Conservation (phyloP, 2,113 vertebrate species). For the Epinephelus moara region DNA sequence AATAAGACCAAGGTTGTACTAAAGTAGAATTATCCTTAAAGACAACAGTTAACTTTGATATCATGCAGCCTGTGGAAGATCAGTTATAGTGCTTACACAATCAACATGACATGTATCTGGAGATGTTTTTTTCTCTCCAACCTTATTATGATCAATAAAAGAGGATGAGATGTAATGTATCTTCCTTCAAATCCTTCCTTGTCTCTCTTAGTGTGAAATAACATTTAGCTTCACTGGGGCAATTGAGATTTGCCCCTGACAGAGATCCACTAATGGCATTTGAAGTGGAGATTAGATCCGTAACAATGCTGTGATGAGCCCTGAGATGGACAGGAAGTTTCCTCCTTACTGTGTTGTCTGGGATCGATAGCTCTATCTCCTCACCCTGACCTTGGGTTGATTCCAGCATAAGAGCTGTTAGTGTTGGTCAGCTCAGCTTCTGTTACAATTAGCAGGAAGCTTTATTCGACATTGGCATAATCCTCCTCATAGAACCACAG, state of each 20-base stretch:
- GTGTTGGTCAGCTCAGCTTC: constrained; percentile 82
- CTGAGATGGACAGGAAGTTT: constrained; percentile 77
- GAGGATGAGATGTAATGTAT: constrained; percentile 23
- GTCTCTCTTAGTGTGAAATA: constrained; percentile 34
- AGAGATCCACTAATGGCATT: constrained; percentile 67
- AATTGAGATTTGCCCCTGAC: constrained; percentile 69
- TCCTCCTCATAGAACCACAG: constrained; percentile 40
- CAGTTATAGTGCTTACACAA: neutral
- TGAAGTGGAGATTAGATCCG: constrained; percentile 69
- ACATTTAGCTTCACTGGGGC: constrained; percentile 51
- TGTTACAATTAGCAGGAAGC: constrained; percentile 87
- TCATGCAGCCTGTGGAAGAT: constrained; percentile 11
- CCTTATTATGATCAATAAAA: neutral
- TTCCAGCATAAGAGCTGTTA: constrained; percentile 76
- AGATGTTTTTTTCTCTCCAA: neutral
- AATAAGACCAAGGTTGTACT: neutral
- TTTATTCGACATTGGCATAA: constrained; percentile 79
- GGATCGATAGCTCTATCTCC: constrained; percentile 81
- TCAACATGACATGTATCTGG: constrained; percentile 11
- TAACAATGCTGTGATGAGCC: constrained; percentile 44
- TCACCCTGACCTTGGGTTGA: constrained; percentile 84
- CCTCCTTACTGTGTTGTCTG: constrained; percentile 55
- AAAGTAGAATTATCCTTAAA: neutral
- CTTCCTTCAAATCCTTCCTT: constrained; percentile 27
- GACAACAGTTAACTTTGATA: neutral